Base-by-base conservation (phyloP, 30 jellyfish, hydroid and myxozoan species). In the Morbakka virulenta region DNA sequence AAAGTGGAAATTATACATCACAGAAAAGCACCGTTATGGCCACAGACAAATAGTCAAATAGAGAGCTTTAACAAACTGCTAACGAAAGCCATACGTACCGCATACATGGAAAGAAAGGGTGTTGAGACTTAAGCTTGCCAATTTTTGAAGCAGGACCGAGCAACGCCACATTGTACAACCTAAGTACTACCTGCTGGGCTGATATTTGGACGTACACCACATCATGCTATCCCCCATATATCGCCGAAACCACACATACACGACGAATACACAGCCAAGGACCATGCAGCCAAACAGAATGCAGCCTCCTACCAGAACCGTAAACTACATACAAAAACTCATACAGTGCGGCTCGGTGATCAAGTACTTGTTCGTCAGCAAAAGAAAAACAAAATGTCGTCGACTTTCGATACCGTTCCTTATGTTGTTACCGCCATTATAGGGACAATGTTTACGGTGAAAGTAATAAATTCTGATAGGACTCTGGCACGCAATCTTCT, bases 331-430 rank as follows among this genome's bases (percentile, higher is more conserved):
- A 72, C 83, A 71, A 50, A 31, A 71, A 50, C n/a, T 53, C 26
- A 50, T 14, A 52, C 51, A 24, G 74, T 52, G 22, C n/a, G n/a
- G n/a, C n/a, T n/a, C n/a, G n/a, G n/a, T n/a, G 83, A 71, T 72
- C n/a, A n/a, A n/a, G n/a, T n/a, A n/a, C n/a, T n/a, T n/a, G n/a
- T n/a, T n/a, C n/a, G n/a, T n/a, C n/a, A n/a, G n/a, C n/a, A n/a
- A n/a, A n/a, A n/a, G n/a, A n/a, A n/a, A n/a, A n/a, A n/a, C n/a
- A n/a, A n/a, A n/a, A n/a, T n/a, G n/a, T n/a, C n/a, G n/a, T n/a
- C n/a, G n/a, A n/a, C n/a, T n/a, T n/a, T 47, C n/a, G 61, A 47
- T 47, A 47, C n/a, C n/a, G 61, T 47, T 47, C 61, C 61, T 12
- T 47, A 9, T 47, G n/a, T 47, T 11, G 61, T 47, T 47, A 47